Percentiles rank a stretch among this genome's conserved stretches.
These are phyloP conservation scores for Todus mexicanus DNA, from an alignment of 2,797 vertebrate genomes.

Conservation along the genomic window DNA sequence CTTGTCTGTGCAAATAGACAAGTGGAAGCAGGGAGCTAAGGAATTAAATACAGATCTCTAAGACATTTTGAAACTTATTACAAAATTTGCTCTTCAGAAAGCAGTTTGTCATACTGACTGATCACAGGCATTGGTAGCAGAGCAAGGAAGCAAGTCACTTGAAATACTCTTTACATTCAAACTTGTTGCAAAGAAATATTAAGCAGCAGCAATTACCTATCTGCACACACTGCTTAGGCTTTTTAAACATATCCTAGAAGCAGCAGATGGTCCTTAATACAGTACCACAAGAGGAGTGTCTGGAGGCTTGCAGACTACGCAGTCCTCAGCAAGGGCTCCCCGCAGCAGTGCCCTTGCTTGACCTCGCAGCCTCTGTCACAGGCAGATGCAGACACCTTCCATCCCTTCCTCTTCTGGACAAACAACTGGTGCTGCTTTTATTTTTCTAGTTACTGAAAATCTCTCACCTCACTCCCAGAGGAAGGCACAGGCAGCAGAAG, in stretches of 20 bases:
- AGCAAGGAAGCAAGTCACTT: neutral
- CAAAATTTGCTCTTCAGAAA: neutral
- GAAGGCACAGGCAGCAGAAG: neutral
- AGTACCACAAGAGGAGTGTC: fast-evolving
- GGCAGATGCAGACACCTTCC: neutral
- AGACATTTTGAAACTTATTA: neutral
- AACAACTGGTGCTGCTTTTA: fast-evolving
- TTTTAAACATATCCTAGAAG: neutral
- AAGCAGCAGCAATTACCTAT: neutral
- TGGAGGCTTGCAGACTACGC: neutral
- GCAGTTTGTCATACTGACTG: neutral
- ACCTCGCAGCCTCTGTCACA: neutral
- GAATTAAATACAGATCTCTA: neutral
- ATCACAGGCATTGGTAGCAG: neutral
- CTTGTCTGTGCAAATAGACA: too few species aligned
- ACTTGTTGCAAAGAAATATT: neutral
- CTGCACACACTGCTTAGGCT: neutral
- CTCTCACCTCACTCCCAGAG: neutral
- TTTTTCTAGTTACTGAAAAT: neutral
- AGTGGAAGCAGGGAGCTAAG: too few species aligned
- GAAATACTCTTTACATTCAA: neutral
- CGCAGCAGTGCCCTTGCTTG: fast-evolving
- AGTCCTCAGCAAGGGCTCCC: neutral
- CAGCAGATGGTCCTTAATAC: fast-evolving
- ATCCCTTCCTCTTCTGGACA: neutral